These are phyloP conservation scores for Acanthurus leucopareius DNA, from an alignment of 2,797 vertebrate genomes.

Conservation along the genomic window DNA sequence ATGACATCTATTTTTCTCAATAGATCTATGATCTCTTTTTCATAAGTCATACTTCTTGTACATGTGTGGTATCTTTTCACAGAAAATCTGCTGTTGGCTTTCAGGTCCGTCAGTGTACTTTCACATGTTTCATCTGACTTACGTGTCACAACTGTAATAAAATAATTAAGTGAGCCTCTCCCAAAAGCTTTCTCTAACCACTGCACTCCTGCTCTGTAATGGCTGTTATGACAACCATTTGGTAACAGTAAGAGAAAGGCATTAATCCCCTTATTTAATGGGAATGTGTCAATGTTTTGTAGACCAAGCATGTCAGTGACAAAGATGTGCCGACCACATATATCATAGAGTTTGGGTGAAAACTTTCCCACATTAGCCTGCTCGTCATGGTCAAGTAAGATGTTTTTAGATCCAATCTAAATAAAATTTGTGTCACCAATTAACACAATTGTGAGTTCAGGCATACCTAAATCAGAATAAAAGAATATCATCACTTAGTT, in stretches of 20 bases:
- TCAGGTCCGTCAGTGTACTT: conserved; percentile 45
- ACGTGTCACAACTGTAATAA: conserved; percentile 56
- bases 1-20: conserved; percentile 56
- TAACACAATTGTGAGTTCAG: conserved; percentile 57
- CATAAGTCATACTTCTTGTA: conserved; percentile 47
- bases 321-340: conserved; percentile 44
- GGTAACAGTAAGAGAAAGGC: conserved; percentile 73
- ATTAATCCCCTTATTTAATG: conserved; percentile 35
- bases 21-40: conserved; percentile 34
- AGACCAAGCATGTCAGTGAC: conserved; percentile 56
- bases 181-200: conserved; percentile 60
- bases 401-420: conserved; percentile 41
- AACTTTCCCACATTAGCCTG: conserved; percentile 4
- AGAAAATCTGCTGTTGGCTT: conserved; percentile 23
- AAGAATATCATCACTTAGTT: not conserved
- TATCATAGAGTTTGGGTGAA: conserved; percentile 48
- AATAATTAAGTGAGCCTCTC: conserved; percentile 23
- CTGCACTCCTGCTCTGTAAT: conserved; percentile 45
- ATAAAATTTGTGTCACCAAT: conserved; percentile 48
- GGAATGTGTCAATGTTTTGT: conserved; percentile 12
- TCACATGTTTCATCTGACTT: conserved; percentile 36
- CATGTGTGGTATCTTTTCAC: conserved; percentile 61
- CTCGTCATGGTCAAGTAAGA: conserved; percentile 39
- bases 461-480: conserved; percentile 44
- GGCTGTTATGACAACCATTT: conserved; percentile 46